Conservation (phyloP, 2,797 vertebrate species). For the Knipowitschia caucasica region DNA sequence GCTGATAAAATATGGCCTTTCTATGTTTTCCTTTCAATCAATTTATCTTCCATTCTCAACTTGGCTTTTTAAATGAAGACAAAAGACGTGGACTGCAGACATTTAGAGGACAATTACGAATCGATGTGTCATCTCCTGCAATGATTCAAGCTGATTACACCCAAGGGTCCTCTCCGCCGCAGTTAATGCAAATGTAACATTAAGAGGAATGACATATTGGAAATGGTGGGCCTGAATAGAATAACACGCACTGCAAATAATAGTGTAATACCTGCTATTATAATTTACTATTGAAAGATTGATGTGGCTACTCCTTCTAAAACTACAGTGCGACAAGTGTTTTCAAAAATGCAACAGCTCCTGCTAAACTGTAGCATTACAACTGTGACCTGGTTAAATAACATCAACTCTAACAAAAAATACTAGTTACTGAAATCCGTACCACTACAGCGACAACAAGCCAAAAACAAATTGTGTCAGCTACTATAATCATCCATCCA, state of each 20-base stretch:
- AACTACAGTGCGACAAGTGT: too few relatives aligned
- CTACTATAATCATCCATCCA: too few relatives aligned
- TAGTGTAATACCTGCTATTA: not conserved
- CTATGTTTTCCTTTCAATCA: conserved; percentile 27
- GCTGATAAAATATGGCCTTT: conserved; percentile 43
- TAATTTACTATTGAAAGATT: not conserved
- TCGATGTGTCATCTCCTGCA: conserved; percentile 9
- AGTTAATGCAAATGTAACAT: conserved; percentile 27
- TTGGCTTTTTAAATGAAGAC: conserved; percentile 29
- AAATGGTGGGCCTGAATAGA: conserved; percentile 8
- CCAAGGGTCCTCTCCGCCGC: conserved; percentile 13
- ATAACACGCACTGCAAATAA: conserved; percentile 33
- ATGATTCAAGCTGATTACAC: conserved; percentile 36
- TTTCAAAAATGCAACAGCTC: not conserved
- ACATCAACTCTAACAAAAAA: too few relatives aligned
- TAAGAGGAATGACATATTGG: conserved; percentile 27
- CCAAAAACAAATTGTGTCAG: too few relatives aligned
- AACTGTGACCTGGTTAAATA: not conserved
- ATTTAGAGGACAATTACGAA: conserved; percentile 40
- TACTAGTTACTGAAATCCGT: too few relatives aligned
- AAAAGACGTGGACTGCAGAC: conserved; percentile 34
- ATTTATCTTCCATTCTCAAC: conserved; percentile 27
- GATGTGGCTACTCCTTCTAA: not conserved
- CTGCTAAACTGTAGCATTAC: not conserved
- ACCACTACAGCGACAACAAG: too few relatives aligned